Conservation (phyloP, 2,113 vertebrate genomes). For the Tautogolabrus adspersus region DNA sequence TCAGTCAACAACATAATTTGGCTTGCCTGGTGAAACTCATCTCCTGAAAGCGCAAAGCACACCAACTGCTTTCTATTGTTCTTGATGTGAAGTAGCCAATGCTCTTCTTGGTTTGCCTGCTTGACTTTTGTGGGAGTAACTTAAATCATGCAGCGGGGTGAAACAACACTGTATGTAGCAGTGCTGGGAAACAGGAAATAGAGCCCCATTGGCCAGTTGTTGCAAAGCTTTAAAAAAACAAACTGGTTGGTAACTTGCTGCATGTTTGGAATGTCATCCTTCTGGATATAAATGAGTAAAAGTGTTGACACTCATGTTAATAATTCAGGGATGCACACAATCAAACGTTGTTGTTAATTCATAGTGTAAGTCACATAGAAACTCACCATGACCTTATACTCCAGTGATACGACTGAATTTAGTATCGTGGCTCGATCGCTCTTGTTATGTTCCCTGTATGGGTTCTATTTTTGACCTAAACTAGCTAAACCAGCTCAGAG, state of each 20-base stretch:
- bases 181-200: conserved; percentile 76
- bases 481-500: conserved; percentile 15
- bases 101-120: conserved; percentile 53
- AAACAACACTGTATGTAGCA: conserved; percentile 43
- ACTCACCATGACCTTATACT: not conserved
- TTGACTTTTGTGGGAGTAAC: conserved; percentile 64
- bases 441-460: not conserved
- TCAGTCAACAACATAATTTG: not conserved
- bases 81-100: conserved; percentile 44
- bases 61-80: conserved; percentile 51
- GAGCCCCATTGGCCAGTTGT: conserved; percentile 57
- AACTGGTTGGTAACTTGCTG: conserved; percentile 31
- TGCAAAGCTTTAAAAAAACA: conserved; percentile 20
- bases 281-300: conserved; percentile 41
- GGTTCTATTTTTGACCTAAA: not conserved
- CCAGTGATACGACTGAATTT: not conserved
- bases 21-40: not conserved
- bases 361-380: not conserved
- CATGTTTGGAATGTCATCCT: conserved; percentile 64
- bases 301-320: not conserved
- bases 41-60: not conserved
- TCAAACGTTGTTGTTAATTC: not conserved
- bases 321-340: not conserved
- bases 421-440: no score
- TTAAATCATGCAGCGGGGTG: conserved; percentile 37